phyloP scores from a whole-genome alignment of 1,140 invertebrate species.

The Sarcophaga peregrina region DNA sequence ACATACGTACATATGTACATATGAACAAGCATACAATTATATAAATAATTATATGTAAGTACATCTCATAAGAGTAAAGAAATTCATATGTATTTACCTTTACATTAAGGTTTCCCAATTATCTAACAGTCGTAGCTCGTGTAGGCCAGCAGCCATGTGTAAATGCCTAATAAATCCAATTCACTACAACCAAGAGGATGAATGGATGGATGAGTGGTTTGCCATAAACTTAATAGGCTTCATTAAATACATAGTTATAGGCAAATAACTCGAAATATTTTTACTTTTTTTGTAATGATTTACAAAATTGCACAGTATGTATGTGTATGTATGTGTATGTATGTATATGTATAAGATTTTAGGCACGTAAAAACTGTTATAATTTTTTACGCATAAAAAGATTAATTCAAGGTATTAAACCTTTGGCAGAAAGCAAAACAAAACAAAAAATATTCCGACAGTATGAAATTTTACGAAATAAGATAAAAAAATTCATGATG shows the following conservation, averaged over 20 bases:
- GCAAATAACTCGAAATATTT: too few relatives aligned
- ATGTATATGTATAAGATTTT: background rate
- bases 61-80: too few relatives aligned
- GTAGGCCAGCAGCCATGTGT: background rate
- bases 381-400: conserved; percentile 6
- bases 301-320: background rate
- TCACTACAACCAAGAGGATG: background rate
- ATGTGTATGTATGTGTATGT: background rate
- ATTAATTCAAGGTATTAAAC: conserved; percentile 11
- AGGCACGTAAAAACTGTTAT: conserved; percentile 22
- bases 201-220: background rate
- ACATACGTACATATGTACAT: background rate
- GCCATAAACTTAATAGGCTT: background rate
- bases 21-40: too few relatives aligned
- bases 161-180: conserved; percentile 4
- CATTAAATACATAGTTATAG: background rate
- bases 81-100: too few relatives aligned
- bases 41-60: too few relatives aligned
- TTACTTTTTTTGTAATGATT: too few relatives aligned
- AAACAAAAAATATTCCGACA: too few relatives aligned
- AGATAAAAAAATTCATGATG: conserved; percentile 7
- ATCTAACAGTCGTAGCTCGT: background rate
- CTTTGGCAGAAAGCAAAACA: background rate
- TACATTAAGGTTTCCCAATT: too few relatives aligned
- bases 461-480: background rate